Base-by-base conservation (phyloP, 2,113 vertebrate species). In the Tor tambroides region DNA sequence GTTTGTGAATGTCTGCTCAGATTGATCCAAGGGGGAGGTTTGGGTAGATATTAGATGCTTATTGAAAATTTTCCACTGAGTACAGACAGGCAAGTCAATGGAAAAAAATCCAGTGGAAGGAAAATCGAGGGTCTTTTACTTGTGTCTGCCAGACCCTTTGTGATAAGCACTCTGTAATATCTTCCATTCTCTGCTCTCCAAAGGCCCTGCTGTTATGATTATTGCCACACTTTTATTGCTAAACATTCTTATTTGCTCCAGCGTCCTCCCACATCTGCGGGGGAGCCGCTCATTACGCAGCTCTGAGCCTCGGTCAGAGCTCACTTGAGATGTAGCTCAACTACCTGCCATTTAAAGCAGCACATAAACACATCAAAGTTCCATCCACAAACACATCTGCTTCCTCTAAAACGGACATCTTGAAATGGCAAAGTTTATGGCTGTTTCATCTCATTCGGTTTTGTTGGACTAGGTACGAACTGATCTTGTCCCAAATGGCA, bases 111-210 rank as follows among this genome's bases (percentile, higher is more conserved):
- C 5, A 49, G 21, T 46, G 43, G 71, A 84, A 71, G 10, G 43
- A 51, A 56, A 67, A 76, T 43, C 23, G 30, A 72, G 21, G 35
- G 69, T 76, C 71, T 43, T 2, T 75, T 75, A 35, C 74, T 56
- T 90, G 84, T 87, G 92, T 92, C 81, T 91, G 85, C 86, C 89
- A 93, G 82, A 89, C 90, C 84, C 67, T 90, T 85, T 87, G 85
- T 90, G 90, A 93, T 91, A 92, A 89, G 87, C 80, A 76, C 88
- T 91, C 46, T 38, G 89, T 93, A 77, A 93, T 92, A 91, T 93
- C 81, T 92, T 93, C 90, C 91, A 92, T 89, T 90, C 88, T 85
- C 74, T 54, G 84, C 71, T 88, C 86, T 91, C 87, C 41, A 38
- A 89, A 80, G 84, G 17, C 80, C 17, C n/a, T 87, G 90, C 87